Base-by-base conservation (phyloP, 2,797 vertebrate species). In the Phoebastria nigripes region DNA sequence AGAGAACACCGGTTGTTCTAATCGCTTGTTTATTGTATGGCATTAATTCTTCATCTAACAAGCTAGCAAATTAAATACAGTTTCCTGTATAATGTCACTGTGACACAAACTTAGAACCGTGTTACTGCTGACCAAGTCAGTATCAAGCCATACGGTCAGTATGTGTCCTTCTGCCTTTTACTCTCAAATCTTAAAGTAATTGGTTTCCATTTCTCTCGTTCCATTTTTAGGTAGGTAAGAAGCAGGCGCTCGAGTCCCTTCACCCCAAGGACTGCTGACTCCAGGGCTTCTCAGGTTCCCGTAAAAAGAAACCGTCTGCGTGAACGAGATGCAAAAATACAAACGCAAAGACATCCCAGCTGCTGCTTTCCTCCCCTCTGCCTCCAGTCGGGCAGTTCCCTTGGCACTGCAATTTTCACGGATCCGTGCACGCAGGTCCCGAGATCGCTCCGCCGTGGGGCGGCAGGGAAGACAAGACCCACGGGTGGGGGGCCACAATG, bases 161-260 rank as follows among this genome's bases (percentile, higher is more conserved):
- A 4, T 6, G 13, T 31, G 81, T 73, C 86, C 83, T 39, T 49
- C 84, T 66, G 63, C 71, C 70, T 89, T 94, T 44, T 28, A 61
- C 65, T 74, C 76, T 70, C 87, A 22, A 11, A 70, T 71, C 91
- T 63, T 89, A 20, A 54, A 87, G 93, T 51, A 84, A 81, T 3
- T 2, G 41, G 92, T 84, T 94, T 95, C 95, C 87, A 92, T 90
- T 93, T 95, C 84, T 61, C 87, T 80, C 47, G 1, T 65, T 94
- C 96, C 94, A 93, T 97, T 98, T 98, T 98, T 97, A 92, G 97
- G 94, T 49, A 81, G 80, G 59, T 19, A 58, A 62, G 89, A 33
- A 97, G 95, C 98, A 98, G 97, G 97, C 98, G 97, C 67, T 85
- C n/a, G 61, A 20, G n/a, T 51, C 82, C 82, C 41, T 35, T 80